Conservation (phyloP, 1,140 invertebrate species). For the Hyles vespertilio region DNA sequence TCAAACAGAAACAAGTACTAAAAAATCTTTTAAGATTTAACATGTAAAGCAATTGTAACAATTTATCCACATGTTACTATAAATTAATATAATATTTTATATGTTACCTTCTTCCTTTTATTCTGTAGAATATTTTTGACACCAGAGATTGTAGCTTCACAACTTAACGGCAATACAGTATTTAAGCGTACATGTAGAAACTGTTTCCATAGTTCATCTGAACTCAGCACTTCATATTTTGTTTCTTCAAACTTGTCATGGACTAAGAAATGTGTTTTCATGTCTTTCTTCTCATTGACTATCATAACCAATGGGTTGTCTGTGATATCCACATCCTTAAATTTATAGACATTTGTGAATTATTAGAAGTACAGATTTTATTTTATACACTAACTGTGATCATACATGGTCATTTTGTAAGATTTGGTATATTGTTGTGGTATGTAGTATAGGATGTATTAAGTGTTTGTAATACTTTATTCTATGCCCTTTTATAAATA, state of each 20-base stretch:
- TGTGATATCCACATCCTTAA: slow-evolving; percentile 83
- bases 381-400: too few species aligned
- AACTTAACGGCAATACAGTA: slow-evolving; percentile 75
- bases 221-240: slow-evolving; percentile 78
- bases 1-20: too few species aligned
- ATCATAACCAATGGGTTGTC: slow-evolving; percentile 84
- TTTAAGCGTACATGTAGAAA: slow-evolving; percentile 80
- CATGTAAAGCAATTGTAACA: too few species aligned
- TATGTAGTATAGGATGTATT: too few species aligned
- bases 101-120: slow-evolving; percentile 76
- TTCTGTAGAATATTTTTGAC: slow-evolving; percentile 76
- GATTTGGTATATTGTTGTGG: too few species aligned
- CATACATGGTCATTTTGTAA: too few species aligned
- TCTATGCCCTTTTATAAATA: too few species aligned
- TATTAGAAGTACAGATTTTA: too few species aligned
- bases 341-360: slow-evolving; percentile 12
- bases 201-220: slow-evolving; percentile 79
- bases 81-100: slow-evolving; percentile 12
- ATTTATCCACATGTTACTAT: too few species aligned
- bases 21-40: too few species aligned
- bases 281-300: slow-evolving; percentile 74
- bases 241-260: slow-evolving; percentile 83
- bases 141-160: slow-evolving; percentile 73
- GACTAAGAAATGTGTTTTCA: slow-evolving; percentile 81
- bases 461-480: too few species aligned